Evolutionary conservation across 2,113 vertebrate genomes (phyloP).

Genomic region (Ranitomeya imitator): DNA sequence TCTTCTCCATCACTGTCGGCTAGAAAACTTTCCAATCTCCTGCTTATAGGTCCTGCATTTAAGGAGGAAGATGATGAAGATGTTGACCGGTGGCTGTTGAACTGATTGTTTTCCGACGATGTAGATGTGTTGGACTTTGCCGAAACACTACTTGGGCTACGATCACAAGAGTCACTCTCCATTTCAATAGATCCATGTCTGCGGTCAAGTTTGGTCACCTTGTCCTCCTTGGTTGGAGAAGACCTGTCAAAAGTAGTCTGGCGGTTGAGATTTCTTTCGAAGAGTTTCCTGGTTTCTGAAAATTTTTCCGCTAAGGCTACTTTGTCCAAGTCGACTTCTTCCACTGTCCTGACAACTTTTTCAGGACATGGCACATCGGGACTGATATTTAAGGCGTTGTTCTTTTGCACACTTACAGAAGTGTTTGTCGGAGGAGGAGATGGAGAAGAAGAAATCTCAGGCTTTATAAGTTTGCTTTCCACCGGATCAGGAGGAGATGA

Average conservation of each 20-base stretch:
- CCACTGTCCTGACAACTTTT: conserved; percentile 72
- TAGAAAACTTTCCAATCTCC: conserved; percentile 82
- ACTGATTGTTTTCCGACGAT: conserved; percentile 59
- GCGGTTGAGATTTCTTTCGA: conserved; percentile 84
- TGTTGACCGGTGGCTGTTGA: conserved; percentile 67
- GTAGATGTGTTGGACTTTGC: conserved; percentile 39
- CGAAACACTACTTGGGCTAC: conserved; percentile 59
- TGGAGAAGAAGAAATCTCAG: conserved; percentile 63
- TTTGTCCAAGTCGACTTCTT: conserved; percentile 88
- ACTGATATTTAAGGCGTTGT: conserved; percentile 71
- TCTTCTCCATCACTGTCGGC: conserved; percentile 79
- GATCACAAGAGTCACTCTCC: conserved; percentile 61
- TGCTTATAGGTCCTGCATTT: conserved; percentile 87
- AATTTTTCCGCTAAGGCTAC: conserved; percentile 88
- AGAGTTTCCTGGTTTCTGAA: conserved; percentile 88
- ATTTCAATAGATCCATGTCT: conserved; percentile 60
- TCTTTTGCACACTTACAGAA: conserved; percentile 72
- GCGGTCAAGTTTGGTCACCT: conserved; percentile 61
- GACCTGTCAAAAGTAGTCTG: conserved; percentile 75
- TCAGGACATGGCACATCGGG: conserved; percentile 70
- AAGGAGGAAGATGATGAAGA: conserved; percentile 65
- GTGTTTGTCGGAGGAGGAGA: conserved; percentile 68
- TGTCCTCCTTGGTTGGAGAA: conserved; percentile 74
- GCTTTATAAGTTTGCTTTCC: conserved; percentile 76
- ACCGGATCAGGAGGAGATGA: conserved; percentile 72